Percentiles rank a stretch among this genome's conserved stretches.
Evolutionary conservation across 2,797 vertebrate genomes (phyloP).

Genomic region (Neomorphus geoffroyi): DNA sequence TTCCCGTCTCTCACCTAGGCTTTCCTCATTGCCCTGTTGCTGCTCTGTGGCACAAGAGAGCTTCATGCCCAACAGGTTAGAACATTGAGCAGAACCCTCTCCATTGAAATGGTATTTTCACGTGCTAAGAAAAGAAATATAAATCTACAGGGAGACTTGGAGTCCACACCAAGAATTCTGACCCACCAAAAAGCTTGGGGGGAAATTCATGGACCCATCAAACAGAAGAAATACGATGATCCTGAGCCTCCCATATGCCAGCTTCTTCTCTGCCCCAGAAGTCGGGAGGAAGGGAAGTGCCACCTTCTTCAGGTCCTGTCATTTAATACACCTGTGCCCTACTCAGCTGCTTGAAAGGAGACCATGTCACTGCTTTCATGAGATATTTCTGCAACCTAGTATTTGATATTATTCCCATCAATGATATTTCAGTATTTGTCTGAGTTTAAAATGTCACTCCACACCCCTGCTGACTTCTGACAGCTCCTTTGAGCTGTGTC

Average conservation of each 20-base stretch:
- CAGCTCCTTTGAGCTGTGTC: background rate
- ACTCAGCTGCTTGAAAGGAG: background rate
- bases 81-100: background rate
- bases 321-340: background rate
- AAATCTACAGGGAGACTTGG: background rate
- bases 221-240: background rate
- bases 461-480: background rate
- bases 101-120: background rate
- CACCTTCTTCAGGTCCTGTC: background rate
- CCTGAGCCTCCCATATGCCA: rapidly evolving
- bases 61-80: rapidly evolving
- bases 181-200: background rate
- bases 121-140: background rate
- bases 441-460: background rate
- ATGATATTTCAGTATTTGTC: background rate
- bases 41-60: background rate
- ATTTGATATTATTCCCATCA: background rate
- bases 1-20: rapidly evolving
- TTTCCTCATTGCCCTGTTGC: background rate
- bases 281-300: background rate
- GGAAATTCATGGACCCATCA: background rate
- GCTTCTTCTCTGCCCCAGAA: background rate
- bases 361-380: background rate
- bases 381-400: background rate
- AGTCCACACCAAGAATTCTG: background rate